These are phyloP conservation scores for Progne subis DNA, from an alignment of 2,113 vertebrate species.

Conservation along the genomic window DNA sequence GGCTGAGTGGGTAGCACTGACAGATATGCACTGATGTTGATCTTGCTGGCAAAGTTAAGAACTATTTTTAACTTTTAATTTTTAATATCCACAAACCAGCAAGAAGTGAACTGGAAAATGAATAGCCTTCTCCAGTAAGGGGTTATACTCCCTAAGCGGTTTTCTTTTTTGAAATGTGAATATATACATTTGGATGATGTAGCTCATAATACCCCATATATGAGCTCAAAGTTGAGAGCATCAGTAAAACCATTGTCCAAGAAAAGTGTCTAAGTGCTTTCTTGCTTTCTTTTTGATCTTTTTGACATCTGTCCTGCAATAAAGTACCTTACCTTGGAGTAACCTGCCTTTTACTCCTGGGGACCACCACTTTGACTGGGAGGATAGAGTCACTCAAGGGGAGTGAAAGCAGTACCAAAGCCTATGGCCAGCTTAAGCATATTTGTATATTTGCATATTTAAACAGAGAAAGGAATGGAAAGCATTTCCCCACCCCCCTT, in stretches of 20 bases:
- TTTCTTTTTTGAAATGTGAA: background rate
- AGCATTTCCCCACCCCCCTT: background rate
- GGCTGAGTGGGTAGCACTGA: constrained; percentile 48
- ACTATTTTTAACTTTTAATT: constrained; percentile 25
- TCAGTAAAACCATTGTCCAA: background rate
- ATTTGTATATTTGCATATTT: constrained; percentile 43
- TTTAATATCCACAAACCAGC: constrained; percentile 25
- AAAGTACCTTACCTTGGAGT: background rate
- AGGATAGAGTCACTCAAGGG: background rate
- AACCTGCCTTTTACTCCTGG: background rate
- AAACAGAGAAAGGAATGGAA: constrained; percentile 48
- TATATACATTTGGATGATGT: background rate
- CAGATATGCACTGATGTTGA: constrained; percentile 22
- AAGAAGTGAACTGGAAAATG: constrained; percentile 2
- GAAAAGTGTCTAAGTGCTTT: background rate
- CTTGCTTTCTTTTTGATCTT: background rate
- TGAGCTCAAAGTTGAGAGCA: background rate
- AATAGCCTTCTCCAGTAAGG: background rate
- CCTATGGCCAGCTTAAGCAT: background rate
- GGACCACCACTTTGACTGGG: background rate
- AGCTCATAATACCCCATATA: background rate
- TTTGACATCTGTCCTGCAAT: background rate
- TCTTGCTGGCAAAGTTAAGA: background rate
- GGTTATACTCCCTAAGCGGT: background rate
- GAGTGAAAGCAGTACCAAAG: background rate